Evolutionary conservation across 2,113 vertebrate genomes (phyloP).

Genomic region (Prunella himalayana): DNA sequence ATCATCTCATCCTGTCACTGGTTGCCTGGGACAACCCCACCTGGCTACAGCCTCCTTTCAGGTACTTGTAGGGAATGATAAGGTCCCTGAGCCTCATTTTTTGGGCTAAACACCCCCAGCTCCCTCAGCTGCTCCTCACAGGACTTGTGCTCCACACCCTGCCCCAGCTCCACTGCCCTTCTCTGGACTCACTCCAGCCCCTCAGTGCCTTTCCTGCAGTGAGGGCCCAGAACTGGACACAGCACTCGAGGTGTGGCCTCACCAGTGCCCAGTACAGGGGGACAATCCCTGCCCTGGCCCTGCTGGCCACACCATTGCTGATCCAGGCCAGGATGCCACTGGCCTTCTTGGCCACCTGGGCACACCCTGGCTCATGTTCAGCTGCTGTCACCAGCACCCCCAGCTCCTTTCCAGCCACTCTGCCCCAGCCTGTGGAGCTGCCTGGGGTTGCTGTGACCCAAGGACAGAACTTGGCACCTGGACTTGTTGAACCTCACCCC

Average conservation of each 20-base stretch:
- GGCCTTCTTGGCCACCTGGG: neutral
- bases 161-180: neutral
- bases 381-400: too few relatives aligned
- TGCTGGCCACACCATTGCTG: neutral
- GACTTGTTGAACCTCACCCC: neutral
- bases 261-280: neutral
- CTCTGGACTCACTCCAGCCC: neutral
- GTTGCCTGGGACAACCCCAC: neutral
- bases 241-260: neutral
- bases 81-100: neutral
- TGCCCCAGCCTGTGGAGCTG: neutral
- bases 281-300: neutral
- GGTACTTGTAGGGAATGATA: neutral
- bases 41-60: neutral
- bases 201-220: neutral
- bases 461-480: fast-evolving
- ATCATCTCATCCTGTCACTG: neutral
- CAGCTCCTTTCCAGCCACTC: neutral
- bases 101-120: neutral
- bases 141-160: neutral
- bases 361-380: neutral
- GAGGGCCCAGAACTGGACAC: neutral
- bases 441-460: neutral
- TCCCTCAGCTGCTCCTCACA: neutral
- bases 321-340: neutral